Base-by-base conservation (phyloP, 2,797 vertebrate species). In the Fratercula arctica region DNA sequence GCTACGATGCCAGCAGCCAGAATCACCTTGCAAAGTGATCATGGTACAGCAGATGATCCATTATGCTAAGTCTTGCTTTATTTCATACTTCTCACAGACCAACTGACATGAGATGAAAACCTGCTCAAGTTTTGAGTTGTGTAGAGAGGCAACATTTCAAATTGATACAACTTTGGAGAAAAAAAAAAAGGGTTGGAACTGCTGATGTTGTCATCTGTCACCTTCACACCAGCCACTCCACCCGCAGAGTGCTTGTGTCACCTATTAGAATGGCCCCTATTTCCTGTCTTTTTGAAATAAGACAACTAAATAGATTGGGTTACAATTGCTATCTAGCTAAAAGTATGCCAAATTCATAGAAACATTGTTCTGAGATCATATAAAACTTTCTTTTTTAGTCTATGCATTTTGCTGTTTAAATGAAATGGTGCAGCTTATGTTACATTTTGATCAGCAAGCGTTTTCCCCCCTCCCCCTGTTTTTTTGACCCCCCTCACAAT, bases 391-490 rank as follows among this genome's bases (percentile, higher is more conserved):
- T 63, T 51, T 84, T 84, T 50, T 16, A 73, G 13, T 41, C 37
- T 56, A 29, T 85, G 37, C 13, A 60, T 85, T 86, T 89, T 76
- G 13, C 28, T 45, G 21, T 45, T 88, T 50, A 73, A 94, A 76
- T 86, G 16, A 88, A 94, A 85, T 21, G 11, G 16, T 73, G 15
- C 0, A 1, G 48, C 9, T 90, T 77, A 56, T 60, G 67, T 53
- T 79, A 82, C 41, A 0, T 79, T 95, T 94, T 89, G 74, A 94
- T 82, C 85, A 93, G 77, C n/a, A 86, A 72, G 73, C 54, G 78
- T 13, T 5, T 84, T 21, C 11, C 23, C 14, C 17, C 39, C 18
- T 14, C 33, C 29, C 4, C 4, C 11, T 3, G 0, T 43, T 93
- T 95, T 96, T 88, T 78, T 90, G 15, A 77, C 33, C 16, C 67